Percentiles rank a stretch among this genome's conserved stretches.
Conservation (phyloP, 2,113 vertebrate genomes). For the Pelodiscus sinensis region DNA sequence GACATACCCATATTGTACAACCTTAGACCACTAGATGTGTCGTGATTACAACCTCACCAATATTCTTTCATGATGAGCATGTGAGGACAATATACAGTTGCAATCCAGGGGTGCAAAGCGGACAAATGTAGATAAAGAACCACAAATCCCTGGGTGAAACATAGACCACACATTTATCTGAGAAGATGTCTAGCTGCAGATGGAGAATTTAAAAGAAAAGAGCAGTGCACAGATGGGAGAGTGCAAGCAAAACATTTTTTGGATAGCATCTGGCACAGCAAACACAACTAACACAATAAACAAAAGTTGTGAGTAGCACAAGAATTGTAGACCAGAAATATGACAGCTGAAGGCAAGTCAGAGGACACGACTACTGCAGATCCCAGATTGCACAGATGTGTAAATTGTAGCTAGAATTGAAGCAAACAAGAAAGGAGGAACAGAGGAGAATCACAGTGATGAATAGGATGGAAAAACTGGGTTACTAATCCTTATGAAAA, state of each 20-base stretch:
- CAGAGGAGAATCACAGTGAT: background rate
- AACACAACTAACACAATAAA: slow-evolving; percentile 45
- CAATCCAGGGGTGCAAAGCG: background rate
- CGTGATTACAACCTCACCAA: background rate
- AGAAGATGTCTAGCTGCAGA: slow-evolving; percentile 5
- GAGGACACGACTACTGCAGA: background rate
- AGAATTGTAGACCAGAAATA: background rate
- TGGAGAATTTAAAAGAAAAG: slow-evolving; percentile 26
- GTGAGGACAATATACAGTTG: background rate
- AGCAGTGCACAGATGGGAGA: background rate
- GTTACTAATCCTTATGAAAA: background rate
- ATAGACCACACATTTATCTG: background rate
- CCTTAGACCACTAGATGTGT: rapidly evolving
- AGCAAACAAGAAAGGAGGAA: background rate
- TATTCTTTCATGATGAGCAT: background rate
- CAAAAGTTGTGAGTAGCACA: background rate
- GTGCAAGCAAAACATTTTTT: slow-evolving; percentile 22
- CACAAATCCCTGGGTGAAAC: background rate
- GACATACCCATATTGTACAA: background rate
- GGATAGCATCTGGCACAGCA: slow-evolving; percentile 42
- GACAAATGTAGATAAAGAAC: background rate
- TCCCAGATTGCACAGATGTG: background rate
- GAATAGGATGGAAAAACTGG: background rate
- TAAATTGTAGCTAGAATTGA: background rate
- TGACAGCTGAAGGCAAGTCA: slow-evolving; percentile 32